Percentiles rank a stretch among this genome's conserved stretches.
Conservation (phyloP, 35 echinoderm and acorn worm genomes). For the Anneissia japonica region DNA sequence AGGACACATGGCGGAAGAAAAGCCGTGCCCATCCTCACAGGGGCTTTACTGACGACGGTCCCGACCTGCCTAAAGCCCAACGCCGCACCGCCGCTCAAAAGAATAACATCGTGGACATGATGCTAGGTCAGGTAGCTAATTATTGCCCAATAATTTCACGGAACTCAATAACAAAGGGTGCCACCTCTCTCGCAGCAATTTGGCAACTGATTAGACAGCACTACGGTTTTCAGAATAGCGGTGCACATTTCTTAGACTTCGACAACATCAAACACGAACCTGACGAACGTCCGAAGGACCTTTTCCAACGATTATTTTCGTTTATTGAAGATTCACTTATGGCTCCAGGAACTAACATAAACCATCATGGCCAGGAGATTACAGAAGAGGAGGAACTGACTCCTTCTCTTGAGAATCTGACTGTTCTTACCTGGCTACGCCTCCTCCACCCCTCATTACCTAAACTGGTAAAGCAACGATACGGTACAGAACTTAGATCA, state of each 20-base stretch:
- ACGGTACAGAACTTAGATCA: slow-evolving; percentile 39
- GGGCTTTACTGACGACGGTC: slow-evolving; percentile 22
- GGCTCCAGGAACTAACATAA: slow-evolving; percentile 3
- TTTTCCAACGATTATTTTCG: slow-evolving; percentile 33
- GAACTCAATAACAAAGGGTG: slow-evolving; percentile 22
- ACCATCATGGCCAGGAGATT: slow-evolving; percentile 40
- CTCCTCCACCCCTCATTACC: slow-evolving; percentile 41
- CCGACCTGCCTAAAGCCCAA: background rate
- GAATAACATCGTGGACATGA: slow-evolving; percentile 17
- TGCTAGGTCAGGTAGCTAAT: slow-evolving; percentile 55
- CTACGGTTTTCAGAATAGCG: slow-evolving; percentile 42
- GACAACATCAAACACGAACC: slow-evolving; percentile 10
- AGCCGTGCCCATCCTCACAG: slow-evolving; percentile 24
- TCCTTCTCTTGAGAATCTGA: slow-evolving; percentile 54
- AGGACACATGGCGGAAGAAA: slow-evolving; percentile 42
- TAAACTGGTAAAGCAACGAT: slow-evolving; percentile 52
- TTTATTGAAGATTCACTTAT: slow-evolving; percentile 41
- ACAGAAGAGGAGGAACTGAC: slow-evolving; percentile 61
- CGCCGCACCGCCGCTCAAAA: slow-evolving; percentile 24
- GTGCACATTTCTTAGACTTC: slow-evolving; percentile 33
- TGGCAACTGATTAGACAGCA: slow-evolving; percentile 41
- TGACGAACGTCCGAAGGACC: slow-evolving; percentile 40
- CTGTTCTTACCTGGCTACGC: slow-evolving; percentile 56
- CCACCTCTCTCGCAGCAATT: slow-evolving; percentile 29
- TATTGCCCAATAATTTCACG: slow-evolving; percentile 45